phyloP scores from a whole-genome alignment of 2,888 invertebrate species.

The Diarsia rubi region DNA sequence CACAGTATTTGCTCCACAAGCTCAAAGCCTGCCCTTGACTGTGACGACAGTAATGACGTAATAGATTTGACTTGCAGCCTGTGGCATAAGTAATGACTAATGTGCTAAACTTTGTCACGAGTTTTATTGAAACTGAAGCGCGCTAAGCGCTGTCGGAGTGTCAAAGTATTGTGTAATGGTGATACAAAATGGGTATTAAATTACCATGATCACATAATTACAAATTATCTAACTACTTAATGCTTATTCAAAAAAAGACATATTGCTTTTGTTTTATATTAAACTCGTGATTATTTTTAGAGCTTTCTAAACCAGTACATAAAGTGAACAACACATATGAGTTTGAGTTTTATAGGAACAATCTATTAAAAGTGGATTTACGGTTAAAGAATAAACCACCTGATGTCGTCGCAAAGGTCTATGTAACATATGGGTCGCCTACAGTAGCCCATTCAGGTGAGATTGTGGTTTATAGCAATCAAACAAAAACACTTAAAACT shows the following conservation, averaged over 20 bases:
- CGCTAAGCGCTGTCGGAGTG: no score
- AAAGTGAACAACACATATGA: not conserved
- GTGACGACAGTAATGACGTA: no score
- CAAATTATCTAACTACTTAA: not conserved
- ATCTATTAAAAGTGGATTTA: not conserved
- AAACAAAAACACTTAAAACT: not conserved
- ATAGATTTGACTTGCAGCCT: not conserved
- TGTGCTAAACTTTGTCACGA: not conserved
- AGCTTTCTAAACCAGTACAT: not conserved
- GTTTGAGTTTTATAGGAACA: not conserved
- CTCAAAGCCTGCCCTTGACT: no score
- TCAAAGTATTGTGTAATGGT: not conserved
- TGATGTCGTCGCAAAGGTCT: not conserved
- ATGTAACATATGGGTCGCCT: fast-evolving
- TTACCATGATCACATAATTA: not conserved
- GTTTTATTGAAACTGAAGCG: not conserved
- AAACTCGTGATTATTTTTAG: not conserved
- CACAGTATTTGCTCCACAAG: no score
- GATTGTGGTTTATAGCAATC: not conserved
- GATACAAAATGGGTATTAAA: not conserved
- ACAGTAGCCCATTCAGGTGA: fast-evolving
- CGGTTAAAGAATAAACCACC: not conserved
- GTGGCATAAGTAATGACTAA: not conserved
- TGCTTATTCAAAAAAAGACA: not conserved
- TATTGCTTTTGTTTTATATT: not conserved